Evolutionary conservation across 2,797 vertebrate species (phyloP).

Genomic region (Ceryle rudis): DNA sequence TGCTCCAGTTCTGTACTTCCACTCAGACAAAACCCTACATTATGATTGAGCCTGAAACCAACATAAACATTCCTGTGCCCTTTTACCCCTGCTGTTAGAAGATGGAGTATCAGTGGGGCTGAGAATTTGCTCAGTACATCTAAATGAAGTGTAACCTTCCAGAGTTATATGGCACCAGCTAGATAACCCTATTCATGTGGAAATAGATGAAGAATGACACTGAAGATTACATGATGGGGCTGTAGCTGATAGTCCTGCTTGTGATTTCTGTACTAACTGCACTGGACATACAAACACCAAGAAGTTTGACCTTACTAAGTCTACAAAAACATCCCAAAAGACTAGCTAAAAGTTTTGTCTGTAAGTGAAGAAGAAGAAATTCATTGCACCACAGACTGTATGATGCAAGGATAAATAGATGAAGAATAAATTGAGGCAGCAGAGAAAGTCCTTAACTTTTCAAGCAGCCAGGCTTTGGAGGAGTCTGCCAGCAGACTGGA

Average conservation of each 20-base stretch:
- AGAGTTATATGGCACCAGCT: constrained; percentile 35
- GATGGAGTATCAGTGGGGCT: constrained; percentile 34
- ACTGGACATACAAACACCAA: neutral
- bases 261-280: neutral
- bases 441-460: neutral
- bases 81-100: constrained; percentile 50
- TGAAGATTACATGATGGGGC: neutral
- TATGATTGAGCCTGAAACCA: constrained; percentile 32
- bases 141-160: constrained; percentile 62
- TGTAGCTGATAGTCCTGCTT: neutral
- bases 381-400: neutral
- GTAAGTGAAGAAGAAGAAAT: neutral
- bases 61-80: constrained; percentile 45
- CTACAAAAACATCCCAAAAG: neutral
- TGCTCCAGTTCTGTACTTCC: constrained; percentile 31
- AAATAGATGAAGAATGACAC: constrained; percentile 9
- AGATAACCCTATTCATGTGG: constrained; percentile 41
- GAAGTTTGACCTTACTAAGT: neutral
- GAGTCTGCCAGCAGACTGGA: neutral
- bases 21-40: constrained; percentile 48
- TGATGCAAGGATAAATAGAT: neutral
- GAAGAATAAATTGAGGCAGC: neutral
- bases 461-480: neutral
- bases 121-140: constrained; percentile 38
- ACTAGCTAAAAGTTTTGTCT: neutral